Evolutionary conservation across 2,113 vertebrate genomes (phyloP).

Genomic region (Sciurus niger): DNA sequence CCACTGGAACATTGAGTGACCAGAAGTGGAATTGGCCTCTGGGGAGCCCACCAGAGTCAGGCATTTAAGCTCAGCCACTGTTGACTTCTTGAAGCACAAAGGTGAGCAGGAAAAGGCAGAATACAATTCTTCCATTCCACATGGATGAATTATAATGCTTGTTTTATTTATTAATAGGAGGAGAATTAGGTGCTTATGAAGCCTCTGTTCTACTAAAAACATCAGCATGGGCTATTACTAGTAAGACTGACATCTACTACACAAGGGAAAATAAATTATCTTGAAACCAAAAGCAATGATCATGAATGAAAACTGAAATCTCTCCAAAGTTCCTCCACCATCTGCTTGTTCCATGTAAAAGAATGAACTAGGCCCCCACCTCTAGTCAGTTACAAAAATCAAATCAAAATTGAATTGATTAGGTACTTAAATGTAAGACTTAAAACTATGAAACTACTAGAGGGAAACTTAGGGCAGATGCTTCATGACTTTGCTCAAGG

Average conservation of each 20-base stretch:
- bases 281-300: neutral
- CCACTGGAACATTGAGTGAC: neutral
- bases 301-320: neutral
- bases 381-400: neutral
- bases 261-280: neutral
- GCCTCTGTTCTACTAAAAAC: neutral
- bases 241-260: neutral
- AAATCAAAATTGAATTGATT: neutral
- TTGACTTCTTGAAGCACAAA: neutral
- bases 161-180: neutral
- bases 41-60: neutral
- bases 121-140: neutral
- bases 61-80: neutral
- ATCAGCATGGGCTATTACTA: conserved; percentile 23
- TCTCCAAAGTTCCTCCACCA: neutral
- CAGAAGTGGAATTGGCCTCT: neutral
- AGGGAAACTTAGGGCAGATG: neutral
- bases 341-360: neutral
- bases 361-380: neutral
- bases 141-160: neutral
- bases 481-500: neutral
- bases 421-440: neutral
- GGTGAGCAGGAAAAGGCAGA: neutral
- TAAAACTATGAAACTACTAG: neutral
- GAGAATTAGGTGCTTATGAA: neutral